Conservation (phyloP, 2,888 invertebrate species). For the Meliscaeva auricollis region DNA sequence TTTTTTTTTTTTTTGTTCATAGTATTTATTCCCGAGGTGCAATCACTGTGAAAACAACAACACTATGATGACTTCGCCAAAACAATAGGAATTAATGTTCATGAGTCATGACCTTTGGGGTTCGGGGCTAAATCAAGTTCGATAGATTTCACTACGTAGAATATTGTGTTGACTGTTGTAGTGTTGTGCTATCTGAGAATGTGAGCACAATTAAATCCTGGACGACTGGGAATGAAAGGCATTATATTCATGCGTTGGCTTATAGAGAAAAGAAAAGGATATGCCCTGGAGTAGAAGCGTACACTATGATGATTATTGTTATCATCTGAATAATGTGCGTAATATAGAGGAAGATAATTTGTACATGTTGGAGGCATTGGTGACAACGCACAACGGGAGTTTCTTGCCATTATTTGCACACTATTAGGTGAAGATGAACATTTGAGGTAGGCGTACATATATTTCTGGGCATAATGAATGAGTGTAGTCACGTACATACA, state of each 20-base stretch:
- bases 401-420: conserved; percentile 57
- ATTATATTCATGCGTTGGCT: conserved; percentile 40
- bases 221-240: conserved; percentile 37
- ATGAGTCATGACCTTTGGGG: conserved; percentile 49
- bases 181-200: conserved; percentile 33
- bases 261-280: conserved; percentile 19
- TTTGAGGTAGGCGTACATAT: conserved; percentile 37
- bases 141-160: conserved; percentile 39
- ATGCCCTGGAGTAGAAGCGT: conserved; percentile 15
- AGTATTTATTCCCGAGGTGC: conserved; percentile 42
- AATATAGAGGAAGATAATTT: conserved; percentile 45
- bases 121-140: conserved; percentile 56
- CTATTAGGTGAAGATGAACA: conserved; percentile 39
- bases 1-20: background rate
- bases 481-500: conserved; percentile 15
- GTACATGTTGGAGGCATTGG: conserved; percentile 35
- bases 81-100: conserved; percentile 62
- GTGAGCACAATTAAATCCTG: conserved; percentile 53
- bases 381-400: conserved; percentile 51
- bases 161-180: conserved; percentile 7
- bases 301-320: conserved; percentile 56
- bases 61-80: conserved; percentile 16
- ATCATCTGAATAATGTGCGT: conserved; percentile 49
- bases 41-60: conserved; percentile 40
- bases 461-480: conserved; percentile 22